Evolutionary conservation across 1,140 invertebrate genomes (phyloP).

Genomic region (Bathynomus jamesi): DNA sequence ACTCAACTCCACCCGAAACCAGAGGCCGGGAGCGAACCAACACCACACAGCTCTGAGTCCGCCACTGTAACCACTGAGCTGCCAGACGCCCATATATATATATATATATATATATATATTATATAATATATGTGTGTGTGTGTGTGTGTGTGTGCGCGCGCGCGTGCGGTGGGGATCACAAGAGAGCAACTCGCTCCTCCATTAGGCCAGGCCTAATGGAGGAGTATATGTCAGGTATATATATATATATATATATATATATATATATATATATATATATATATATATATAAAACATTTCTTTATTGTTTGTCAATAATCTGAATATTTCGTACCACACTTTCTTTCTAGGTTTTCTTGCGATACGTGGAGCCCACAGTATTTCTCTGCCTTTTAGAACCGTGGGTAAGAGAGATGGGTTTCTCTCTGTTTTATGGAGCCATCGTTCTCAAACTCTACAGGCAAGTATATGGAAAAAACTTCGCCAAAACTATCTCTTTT

Average conservation of each 20-base stretch:
- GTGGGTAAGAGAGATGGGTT: conserved; percentile 82
- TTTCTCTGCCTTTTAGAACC: conserved; percentile 52
- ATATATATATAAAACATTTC: neutral
- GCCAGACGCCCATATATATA: too few relatives aligned
- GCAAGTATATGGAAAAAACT: conserved; percentile 41
- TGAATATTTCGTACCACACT: too few relatives aligned
- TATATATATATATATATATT: conserved; percentile 3
- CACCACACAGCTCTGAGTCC: too few relatives aligned
- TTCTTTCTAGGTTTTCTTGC: conserved; percentile 68
- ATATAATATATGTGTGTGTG: neutral
- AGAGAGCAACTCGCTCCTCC: too few relatives aligned
- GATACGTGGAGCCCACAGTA: conserved; percentile 67
- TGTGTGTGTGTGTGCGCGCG: neutral
- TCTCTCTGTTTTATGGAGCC: conserved; percentile 81
- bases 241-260: conserved; percentile 3
- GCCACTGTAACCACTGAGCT: too few relatives aligned
- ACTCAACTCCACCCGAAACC: too few relatives aligned
- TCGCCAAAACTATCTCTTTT: too few relatives aligned
- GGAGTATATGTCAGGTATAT: neutral
- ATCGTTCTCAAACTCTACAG: conserved; percentile 83
- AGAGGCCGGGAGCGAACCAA: too few relatives aligned
- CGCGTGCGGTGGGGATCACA: too few relatives aligned
- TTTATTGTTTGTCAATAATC: too few relatives aligned
- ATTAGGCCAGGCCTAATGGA: too few relatives aligned
- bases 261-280: neutral